Conservation (phyloP, 2,113 vertebrate genomes). For the Microtus ochrogaster region DNA sequence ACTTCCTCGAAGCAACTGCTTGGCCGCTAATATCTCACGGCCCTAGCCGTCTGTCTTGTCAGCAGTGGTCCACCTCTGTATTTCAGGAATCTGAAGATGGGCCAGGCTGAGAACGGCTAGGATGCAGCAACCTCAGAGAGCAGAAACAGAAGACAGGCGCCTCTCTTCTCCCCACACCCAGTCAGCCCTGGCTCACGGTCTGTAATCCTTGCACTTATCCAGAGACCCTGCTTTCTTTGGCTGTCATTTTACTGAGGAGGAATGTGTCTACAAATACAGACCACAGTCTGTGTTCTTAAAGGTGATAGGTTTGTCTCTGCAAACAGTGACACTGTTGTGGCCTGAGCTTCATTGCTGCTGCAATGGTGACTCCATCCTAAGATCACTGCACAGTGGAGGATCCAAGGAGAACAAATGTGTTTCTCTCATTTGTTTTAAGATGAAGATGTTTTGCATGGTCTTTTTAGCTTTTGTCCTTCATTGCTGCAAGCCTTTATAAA, state of each 20-base stretch:
- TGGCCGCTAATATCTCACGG: neutral
- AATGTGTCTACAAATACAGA: neutral
- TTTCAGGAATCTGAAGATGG: conserved; percentile 33
- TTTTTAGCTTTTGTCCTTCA: conserved; percentile 31
- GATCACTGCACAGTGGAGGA: neutral
- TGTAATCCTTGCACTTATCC: neutral
- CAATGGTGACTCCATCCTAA: conserved; percentile 28
- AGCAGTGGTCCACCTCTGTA: conserved; percentile 1
- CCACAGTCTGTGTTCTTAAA: neutral
- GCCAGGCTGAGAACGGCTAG: neutral
- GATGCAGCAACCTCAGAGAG: neutral
- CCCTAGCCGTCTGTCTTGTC: neutral
- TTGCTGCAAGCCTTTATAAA: conserved; percentile 52
- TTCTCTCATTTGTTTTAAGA: neutral
- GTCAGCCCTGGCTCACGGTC: neutral
- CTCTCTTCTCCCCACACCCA: neutral
- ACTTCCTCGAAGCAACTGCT: neutral
- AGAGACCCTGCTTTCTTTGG: conserved; percentile 29
- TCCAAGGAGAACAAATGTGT: conserved; percentile 36
- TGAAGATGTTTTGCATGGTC: neutral
- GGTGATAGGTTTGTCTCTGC: conserved; percentile 34
- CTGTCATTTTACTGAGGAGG: conserved; percentile 26
- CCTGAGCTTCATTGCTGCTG: conserved; percentile 15
- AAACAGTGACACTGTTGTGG: conserved; percentile 40
- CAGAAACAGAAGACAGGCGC: neutral